Evolutionary conservation across 2,113 vertebrate genomes (phyloP), one percentile per base, ranked within the genome.

Genomic region (Sturnus vulgaris): DNA sequence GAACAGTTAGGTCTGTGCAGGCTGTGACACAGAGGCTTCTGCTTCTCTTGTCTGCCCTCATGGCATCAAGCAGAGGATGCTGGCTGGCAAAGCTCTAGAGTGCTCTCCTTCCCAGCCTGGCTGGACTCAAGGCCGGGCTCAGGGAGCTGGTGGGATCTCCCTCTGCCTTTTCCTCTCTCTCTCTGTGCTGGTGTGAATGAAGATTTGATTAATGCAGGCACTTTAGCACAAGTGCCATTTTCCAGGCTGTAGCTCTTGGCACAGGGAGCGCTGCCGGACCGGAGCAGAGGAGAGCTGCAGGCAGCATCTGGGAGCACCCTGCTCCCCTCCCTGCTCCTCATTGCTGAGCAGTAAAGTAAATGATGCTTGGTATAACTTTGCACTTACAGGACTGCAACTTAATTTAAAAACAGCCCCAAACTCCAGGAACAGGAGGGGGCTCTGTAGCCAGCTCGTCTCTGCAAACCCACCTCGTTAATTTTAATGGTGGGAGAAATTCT

Each of bases 401-500:
- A 39, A 86, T 97, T 93, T 96, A 64, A 97, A 97, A 94, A 80
- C 82, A 87, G 3, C 65, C 78, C 86, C 90, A 70, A 94, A 91
- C 90, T 95, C 85, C 49, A 35, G 88, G 96, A 92, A 55, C 75
- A 87, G 95, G 95, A 97, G 92, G 78, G 78, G 81, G 28, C 42
- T 87, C 22, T 47, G 70, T 50, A 52, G 71, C 33, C 7, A 71
- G 64, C 76, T 94, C 8, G 1, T 93, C 92, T 95, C 78, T 91
- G 92, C 92, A 95, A 94, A 94, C 88, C 86, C 88, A 96, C 96
- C 88, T 97, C 70, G 75, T 97, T 98, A 97, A 96, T 97, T 97
- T 97, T 97, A 96, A 97, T 84, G 89, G 87, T 90, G 92, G 96
- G 86, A 97, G 94, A 94, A 88, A 83, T 88, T 93, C 86, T 96